These are phyloP conservation scores for Pilophorus perplexus DNA, from an alignment of 2,888 invertebrate genomes.

Conservation along the genomic window DNA sequence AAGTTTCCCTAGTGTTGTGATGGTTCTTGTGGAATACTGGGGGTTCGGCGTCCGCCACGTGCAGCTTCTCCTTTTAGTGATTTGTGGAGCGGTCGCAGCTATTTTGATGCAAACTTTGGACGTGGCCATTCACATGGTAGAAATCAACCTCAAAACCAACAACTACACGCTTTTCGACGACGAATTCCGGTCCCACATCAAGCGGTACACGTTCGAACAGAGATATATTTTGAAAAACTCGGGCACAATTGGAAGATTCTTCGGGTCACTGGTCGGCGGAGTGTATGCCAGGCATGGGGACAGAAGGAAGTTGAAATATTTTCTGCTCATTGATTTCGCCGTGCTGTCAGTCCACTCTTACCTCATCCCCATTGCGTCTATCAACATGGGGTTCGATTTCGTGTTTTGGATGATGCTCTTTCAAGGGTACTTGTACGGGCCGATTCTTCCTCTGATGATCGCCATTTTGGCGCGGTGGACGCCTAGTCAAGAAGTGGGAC, in stretches of 20 bases:
- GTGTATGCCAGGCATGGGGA: background rate
- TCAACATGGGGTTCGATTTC: conserved; percentile 13
- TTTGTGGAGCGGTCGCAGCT: conserved; percentile 14
- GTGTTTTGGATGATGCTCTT: background rate
- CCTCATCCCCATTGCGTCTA: conserved; percentile 14
- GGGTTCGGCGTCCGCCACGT: conserved; percentile 36
- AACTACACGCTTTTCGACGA: conserved; percentile 33
- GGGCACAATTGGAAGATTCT: background rate
- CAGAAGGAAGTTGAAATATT: conserved; percentile 32
- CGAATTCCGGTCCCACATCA: conserved; percentile 23
- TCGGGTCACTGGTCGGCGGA: conserved; percentile 10
- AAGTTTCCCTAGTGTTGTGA: too few species aligned
- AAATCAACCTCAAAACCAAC: background rate
- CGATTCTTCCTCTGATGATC: conserved; percentile 15
- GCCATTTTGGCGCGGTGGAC: conserved; percentile 30
- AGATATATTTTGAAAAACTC: conserved; percentile 22
- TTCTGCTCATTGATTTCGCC: conserved; percentile 13
- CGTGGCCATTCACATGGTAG: conserved; percentile 18
- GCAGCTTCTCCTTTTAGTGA: conserved; percentile 25
- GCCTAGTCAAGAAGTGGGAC: conserved; percentile 16
- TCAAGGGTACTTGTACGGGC: conserved; percentile 26
- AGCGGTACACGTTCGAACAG: conserved; percentile 23
- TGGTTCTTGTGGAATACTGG: conserved; percentile 33
- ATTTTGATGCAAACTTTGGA: conserved; percentile 21
- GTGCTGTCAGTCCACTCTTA: conserved; percentile 23